phyloP scores from a whole-genome alignment of 2,113 vertebrate genomes.

The Pomatostomus ruficeps region DNA sequence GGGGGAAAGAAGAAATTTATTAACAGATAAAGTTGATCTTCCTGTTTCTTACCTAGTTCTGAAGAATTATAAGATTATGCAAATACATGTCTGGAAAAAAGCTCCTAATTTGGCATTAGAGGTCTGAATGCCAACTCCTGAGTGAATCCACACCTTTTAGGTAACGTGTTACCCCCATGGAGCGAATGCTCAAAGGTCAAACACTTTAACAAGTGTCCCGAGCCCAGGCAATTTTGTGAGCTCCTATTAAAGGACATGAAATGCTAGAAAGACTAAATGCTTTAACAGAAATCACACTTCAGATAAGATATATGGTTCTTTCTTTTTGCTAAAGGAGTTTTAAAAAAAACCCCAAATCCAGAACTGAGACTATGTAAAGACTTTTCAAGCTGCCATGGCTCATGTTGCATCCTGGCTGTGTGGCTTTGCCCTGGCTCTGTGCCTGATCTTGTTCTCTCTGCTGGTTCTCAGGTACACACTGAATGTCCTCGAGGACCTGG shows the following conservation, averaged over 20 bases:
- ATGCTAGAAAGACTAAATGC: background rate
- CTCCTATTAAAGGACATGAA: background rate
- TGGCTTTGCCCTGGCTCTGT: background rate
- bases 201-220: background rate
- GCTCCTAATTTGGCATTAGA: background rate
- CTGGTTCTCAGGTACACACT: slow-evolving; percentile 82
- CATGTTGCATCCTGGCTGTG: background rate
- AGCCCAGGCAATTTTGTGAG: background rate
- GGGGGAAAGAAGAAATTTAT: background rate
- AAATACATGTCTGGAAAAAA: background rate
- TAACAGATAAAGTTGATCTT: background rate
- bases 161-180: background rate
- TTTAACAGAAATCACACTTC: background rate
- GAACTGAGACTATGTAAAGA: background rate
- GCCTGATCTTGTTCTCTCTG: background rate
- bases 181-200: background rate
- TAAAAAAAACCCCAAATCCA: background rate
- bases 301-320: background rate
- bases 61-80: background rate
- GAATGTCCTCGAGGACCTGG: slow-evolving; percentile 87
- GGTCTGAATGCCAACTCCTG: background rate
- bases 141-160: background rate
- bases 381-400: background rate
- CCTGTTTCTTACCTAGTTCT: background rate
- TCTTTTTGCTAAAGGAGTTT: background rate